Evolutionary conservation across 2,888 invertebrate genomes (phyloP), one percentile per base, ranked within the genome.

Genomic region (Agonum fuliginosum): DNA sequence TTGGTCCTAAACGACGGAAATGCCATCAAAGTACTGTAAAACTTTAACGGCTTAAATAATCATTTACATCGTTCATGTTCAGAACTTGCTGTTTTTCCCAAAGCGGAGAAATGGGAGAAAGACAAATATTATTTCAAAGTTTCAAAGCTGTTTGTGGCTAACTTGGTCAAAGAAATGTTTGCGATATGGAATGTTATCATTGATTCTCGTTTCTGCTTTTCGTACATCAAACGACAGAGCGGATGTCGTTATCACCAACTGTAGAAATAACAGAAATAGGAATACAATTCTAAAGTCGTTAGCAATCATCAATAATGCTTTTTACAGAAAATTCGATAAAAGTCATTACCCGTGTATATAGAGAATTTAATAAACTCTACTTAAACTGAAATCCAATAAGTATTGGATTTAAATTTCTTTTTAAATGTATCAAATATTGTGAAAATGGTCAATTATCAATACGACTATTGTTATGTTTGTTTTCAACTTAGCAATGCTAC

Each of bases 21-120:
- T 54, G 20, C 10, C 54, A 54, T 54, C 22, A 54, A 54, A 54
- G 54, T 54, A 24, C n/a, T 22, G 22, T 24, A 24, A 54, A 54
- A 22, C 54, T 54, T 54, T 22, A 12, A 22, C 54, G 24, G 48
- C 48, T 48, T 19, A 1, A 1, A 48, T 20, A 22, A 54, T 43
- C 22, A 54, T 54, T 51, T 24, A 22, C 54, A 54, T 54, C 12
- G 12, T 12, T 37, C 37, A 37, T n/a, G n/a, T n/a, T n/a, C n/a
- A n/a, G n/a, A 37, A 37, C 4, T 12, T 37, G 37, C 12, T 10
- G 10, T 12, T 8, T 6, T 3, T 10, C 37, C n/a, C 1, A 37
- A 37, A 6, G 10, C 3, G 10, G n/a, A 34, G 3, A 6, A n/a
- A 37, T n/a, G n/a, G 2, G 10, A n/a, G 1, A 10, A 3, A 37